Conservation (phyloP, 2,888 invertebrate species). For the Ceramica pisi region DNA sequence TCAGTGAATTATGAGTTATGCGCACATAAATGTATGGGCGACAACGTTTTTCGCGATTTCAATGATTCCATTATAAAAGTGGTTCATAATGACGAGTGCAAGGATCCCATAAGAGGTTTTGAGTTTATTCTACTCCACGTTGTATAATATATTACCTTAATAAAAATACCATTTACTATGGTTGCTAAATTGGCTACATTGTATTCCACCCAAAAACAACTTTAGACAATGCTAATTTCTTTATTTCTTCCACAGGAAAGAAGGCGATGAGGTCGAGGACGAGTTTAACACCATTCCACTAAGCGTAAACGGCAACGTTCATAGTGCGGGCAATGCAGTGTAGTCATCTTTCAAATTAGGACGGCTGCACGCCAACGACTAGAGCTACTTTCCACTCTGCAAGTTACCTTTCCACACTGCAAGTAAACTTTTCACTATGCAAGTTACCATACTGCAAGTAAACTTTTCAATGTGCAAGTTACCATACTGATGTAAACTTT, state of each 20-base stretch:
- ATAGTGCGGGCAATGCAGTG: constrained; percentile 87
- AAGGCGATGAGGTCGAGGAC: constrained; percentile 87
- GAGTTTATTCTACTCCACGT: no score
- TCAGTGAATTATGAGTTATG: no score
- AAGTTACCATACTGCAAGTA: constrained; percentile 6
- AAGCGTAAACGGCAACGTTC: constrained; percentile 84
- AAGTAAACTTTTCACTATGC: neutral
- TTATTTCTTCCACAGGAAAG: constrained; percentile 80
- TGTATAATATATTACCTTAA: neutral
- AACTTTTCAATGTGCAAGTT: neutral
- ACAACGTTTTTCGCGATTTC: no score
- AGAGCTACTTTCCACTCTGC: constrained; percentile 26
- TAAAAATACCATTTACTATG: neutral
- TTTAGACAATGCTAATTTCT: neutral
- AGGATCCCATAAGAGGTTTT: no score
- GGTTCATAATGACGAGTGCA: no score
- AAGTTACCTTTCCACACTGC: neutral
- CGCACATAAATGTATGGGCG: no score
- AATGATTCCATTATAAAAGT: no score
- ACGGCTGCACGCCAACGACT: constrained; percentile 66
- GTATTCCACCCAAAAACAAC: neutral
- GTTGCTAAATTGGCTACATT: neutral
- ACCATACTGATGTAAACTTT: neutral
- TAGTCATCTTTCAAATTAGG: constrained; percentile 70
- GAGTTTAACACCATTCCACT: constrained; percentile 89